These are phyloP conservation scores for Eurypyga helias DNA, from an alignment of 2,113 vertebrate species.

Conservation along the genomic window DNA sequence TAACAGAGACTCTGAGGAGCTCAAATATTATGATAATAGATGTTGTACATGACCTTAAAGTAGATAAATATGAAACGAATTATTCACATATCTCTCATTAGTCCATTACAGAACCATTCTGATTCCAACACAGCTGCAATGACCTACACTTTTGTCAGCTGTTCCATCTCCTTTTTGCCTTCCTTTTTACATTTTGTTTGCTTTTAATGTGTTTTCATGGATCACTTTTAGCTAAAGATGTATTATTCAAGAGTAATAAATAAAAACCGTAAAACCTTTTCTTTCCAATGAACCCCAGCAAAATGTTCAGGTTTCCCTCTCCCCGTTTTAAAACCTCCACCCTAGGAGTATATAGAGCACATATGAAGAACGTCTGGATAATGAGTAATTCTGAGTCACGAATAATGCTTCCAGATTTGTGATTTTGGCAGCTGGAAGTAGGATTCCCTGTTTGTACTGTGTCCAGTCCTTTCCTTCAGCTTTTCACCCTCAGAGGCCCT, in stretches of 20 bases:
- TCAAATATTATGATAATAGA: constrained; percentile 54
- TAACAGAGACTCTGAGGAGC: constrained; percentile 30
- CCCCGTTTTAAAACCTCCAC: constrained; percentile 46
- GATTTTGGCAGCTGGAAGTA: constrained; percentile 38
- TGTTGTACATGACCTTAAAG: constrained; percentile 42
- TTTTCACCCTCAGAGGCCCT: constrained; percentile 40
- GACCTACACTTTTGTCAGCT: background rate
- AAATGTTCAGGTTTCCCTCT: constrained; percentile 15
- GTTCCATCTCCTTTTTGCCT: background rate
- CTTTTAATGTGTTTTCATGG: background rate
- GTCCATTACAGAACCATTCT: background rate
- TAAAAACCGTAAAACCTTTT: background rate
- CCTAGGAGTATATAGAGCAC: constrained; percentile 24
- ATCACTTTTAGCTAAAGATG: background rate
- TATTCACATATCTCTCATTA: constrained; percentile 56
- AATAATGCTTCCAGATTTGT: constrained; percentile 61
- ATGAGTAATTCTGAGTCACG: constrained; percentile 64
- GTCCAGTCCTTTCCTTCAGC: constrained; percentile 21
- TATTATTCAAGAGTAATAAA: constrained; percentile 15
- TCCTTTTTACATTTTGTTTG: background rate
- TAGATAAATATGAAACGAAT: constrained; percentile 48
- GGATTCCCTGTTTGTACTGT: constrained; percentile 60
- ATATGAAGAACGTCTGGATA: constrained; percentile 54
- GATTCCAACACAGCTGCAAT: constrained; percentile 57
- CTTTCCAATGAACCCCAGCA: background rate